These are phyloP conservation scores for Agrochola lota DNA, from an alignment of 2,888 invertebrate genomes.

Conservation along the genomic window DNA sequence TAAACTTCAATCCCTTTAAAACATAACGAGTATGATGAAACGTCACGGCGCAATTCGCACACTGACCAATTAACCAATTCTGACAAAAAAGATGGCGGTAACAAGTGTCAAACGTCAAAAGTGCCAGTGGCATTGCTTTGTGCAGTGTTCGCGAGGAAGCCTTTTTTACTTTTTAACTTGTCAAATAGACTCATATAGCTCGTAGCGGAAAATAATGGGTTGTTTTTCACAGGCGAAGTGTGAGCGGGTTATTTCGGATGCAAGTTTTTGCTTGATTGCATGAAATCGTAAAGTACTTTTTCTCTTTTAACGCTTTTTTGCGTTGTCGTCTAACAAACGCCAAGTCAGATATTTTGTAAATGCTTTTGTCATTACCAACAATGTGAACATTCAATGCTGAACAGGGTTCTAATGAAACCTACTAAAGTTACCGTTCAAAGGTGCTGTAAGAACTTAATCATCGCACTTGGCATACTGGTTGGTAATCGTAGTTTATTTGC, in stretches of 20 bases:
- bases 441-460: background rate
- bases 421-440: background rate
- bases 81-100: conserved; percentile 39
- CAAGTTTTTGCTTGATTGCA: background rate
- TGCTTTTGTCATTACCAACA: too few relatives aligned
- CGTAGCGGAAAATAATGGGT: conserved; percentile 18
- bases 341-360: background rate
- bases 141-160: conserved; percentile 22
- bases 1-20: background rate
- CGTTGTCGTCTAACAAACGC: background rate
- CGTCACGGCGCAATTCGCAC: conserved; percentile 5
- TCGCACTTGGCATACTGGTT: background rate
- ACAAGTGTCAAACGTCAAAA: conserved; percentile 56
- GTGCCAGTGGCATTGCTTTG: conserved; percentile 49
- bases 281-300: background rate
- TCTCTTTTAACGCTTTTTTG: background rate
- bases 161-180: conserved; percentile 37
- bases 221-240: background rate
- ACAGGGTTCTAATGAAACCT: background rate
- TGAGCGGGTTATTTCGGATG: conserved; percentile 5
- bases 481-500: background rate
- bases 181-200: conserved; percentile 27
- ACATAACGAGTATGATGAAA: background rate
- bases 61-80: conserved; percentile 41
- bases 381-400: background rate